phyloP scores from a whole-genome alignment of 2,797 vertebrate genomes.

The Mionectes olivaceus region DNA sequence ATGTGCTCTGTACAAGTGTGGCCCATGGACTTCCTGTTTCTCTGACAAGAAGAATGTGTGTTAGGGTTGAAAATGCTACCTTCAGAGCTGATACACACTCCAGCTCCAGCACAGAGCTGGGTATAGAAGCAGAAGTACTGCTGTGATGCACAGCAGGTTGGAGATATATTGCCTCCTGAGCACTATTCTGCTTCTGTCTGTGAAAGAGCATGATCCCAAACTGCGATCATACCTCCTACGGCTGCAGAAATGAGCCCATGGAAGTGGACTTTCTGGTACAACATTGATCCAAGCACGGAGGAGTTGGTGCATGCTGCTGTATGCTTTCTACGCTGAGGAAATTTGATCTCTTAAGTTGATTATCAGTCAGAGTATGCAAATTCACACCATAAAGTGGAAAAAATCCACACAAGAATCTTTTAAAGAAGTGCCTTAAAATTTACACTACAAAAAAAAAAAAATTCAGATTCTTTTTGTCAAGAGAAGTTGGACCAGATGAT shows the following conservation, averaged over 20 bases:
- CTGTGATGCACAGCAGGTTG: background rate
- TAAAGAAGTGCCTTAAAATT: background rate
- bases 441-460: background rate
- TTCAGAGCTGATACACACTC: fast-evolving
- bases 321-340: fast-evolving
- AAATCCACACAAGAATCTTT: background rate
- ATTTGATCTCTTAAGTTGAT: fast-evolving
- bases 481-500: background rate
- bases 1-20: background rate
- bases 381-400: background rate
- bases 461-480: background rate
- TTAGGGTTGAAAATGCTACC: background rate
- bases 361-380: background rate
- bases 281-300: background rate
- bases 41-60: background rate
- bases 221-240: fast-evolving
- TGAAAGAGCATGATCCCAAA: background rate
- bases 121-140: background rate
- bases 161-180: background rate
- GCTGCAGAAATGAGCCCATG: background rate
- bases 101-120: background rate
- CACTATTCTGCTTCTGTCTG: background rate
- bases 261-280: background rate
- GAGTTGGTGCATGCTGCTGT: fast-evolving
- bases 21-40: background rate